A percentile compares a stretch with the other conserved stretches of the same genome.
These are phyloP conservation scores for Prochilodus magdalenae DNA, from an alignment of 2,113 vertebrate genomes.

Conservation along the genomic window DNA sequence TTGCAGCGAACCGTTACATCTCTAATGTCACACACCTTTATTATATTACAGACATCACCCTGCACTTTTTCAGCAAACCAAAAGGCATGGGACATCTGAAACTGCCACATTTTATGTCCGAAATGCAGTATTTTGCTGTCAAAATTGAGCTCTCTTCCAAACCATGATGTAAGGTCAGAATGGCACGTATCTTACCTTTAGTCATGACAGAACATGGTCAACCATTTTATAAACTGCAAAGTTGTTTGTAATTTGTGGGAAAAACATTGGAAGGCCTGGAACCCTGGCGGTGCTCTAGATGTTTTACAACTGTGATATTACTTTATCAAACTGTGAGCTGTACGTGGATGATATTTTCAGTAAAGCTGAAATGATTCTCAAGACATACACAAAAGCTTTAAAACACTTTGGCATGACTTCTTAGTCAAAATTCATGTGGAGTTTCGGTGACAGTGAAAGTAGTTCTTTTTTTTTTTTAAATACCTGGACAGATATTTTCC, in stretches of 20 bases:
- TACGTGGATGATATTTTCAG: background rate
- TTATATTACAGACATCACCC: background rate
- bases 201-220: conserved; percentile 2
- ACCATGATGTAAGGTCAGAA: background rate
- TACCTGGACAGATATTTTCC: conserved; percentile 95
- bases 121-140: background rate
- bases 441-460: background rate
- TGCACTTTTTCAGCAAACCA: background rate
- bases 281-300: background rate
- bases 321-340: background rate
- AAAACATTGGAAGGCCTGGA: background rate
- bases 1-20: background rate
- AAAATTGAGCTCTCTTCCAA: background rate
- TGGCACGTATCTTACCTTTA: background rate
- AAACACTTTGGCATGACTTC: background rate
- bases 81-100: background rate
- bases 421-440: background rate
- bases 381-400: no score
- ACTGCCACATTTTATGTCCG: background rate
- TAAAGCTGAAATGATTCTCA: no score
- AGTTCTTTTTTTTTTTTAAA: no score
- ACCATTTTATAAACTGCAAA: background rate
- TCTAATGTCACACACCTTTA: background rate
- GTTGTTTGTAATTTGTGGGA: background rate
- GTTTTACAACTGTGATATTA: background rate